A percentile compares a stretch with the other conserved stretches of the same genome.
These are phyloP conservation scores for Reticulitermes speratus DNA, from an alignment of 1,140 invertebrate species.

Conservation along the genomic window DNA sequence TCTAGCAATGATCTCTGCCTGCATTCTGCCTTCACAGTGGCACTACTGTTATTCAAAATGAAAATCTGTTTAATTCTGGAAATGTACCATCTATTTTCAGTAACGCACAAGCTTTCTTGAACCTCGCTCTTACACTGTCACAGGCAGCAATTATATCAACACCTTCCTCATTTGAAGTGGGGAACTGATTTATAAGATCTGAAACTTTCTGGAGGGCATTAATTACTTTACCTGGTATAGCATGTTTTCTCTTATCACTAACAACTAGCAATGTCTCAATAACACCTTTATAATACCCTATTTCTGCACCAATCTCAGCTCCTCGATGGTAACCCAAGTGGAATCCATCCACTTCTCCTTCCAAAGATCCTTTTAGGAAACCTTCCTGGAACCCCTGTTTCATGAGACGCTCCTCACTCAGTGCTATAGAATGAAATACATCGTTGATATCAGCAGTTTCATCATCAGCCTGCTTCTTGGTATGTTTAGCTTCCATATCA, in stretches of 20 bases:
- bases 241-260: constrained; percentile 35
- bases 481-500: not conserved
- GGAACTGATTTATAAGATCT: constrained; percentile 62
- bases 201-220: constrained; percentile 56
- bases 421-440: constrained; percentile 59
- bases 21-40: constrained; percentile 17
- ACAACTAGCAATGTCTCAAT: constrained; percentile 39
- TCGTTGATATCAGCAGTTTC: constrained; percentile 61
- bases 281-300: constrained; percentile 59
- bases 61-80: constrained; percentile 34
- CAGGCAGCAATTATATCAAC: constrained; percentile 61
- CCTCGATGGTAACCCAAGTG: constrained; percentile 65
- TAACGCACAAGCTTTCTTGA: constrained; percentile 64
- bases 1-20: constrained; percentile 37
- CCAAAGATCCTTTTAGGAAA: constrained; percentile 49
- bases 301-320: constrained; percentile 60
- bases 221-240: constrained; percentile 51
- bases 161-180: constrained; percentile 60
- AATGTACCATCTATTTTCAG: constrained; percentile 57
- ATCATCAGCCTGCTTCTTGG: not conserved
- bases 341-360: constrained; percentile 61
- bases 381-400: constrained; percentile 61
- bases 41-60: constrained; percentile 36
- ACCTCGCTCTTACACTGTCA: constrained; percentile 63
- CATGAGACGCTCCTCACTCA: constrained; percentile 58